phyloP scores from a whole-genome alignment of 2,797 vertebrate genomes.

The Malacoctenus gilli region DNA sequence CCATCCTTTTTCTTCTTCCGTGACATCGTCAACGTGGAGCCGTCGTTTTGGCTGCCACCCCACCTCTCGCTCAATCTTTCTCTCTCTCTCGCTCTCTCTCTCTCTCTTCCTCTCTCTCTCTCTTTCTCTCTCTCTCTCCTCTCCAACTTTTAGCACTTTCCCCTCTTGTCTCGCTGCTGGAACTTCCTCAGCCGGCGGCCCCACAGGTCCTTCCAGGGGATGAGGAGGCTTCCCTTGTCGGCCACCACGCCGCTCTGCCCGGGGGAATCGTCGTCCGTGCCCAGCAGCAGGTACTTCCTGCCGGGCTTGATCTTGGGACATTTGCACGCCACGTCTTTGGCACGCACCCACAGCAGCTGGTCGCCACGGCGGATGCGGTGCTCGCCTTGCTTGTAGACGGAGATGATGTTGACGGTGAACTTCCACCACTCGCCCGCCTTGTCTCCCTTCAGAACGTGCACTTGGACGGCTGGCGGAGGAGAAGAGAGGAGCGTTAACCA shows the following conservation, averaged over 20 bases:
- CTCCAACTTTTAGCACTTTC: conserved; percentile 91
- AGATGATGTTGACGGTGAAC: conserved; percentile 98
- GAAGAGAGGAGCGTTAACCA: conserved; percentile 9
- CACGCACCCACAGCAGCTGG: conserved; percentile 96
- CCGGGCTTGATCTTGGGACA: conserved; percentile 96
- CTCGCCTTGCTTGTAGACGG: conserved; percentile 95
- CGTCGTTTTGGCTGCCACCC: conserved; percentile 10
- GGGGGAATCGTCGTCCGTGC: conserved; percentile 91
- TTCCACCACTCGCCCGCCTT: conserved; percentile 98
- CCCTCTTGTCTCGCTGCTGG: conserved; percentile 98
- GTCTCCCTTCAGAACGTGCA: conserved; percentile 93
- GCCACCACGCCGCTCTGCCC: conserved; percentile 96
- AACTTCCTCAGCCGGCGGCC: conserved; percentile 95
- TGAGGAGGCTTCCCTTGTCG: conserved; percentile 95
- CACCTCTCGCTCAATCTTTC: conserved; percentile 16
- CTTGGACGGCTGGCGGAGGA: conserved; percentile 89
- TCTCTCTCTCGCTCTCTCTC: conserved; percentile 49
- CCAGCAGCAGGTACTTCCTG: conserved; percentile 96
- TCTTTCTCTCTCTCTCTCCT: conserved; percentile 37
- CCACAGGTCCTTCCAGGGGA: conserved; percentile 99
- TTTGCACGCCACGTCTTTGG: conserved; percentile 95
- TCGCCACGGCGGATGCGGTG: conserved; percentile 94
- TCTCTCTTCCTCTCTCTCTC: conserved; percentile 90
- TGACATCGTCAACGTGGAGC: conserved; percentile 32
- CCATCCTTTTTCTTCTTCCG: conserved; percentile 36